A percentile compares a stretch with the other conserved stretches of the same genome.
These are phyloP conservation scores for Notodonta ziczac DNA, from an alignment of 2,888 invertebrate genomes.

Conservation along the genomic window DNA sequence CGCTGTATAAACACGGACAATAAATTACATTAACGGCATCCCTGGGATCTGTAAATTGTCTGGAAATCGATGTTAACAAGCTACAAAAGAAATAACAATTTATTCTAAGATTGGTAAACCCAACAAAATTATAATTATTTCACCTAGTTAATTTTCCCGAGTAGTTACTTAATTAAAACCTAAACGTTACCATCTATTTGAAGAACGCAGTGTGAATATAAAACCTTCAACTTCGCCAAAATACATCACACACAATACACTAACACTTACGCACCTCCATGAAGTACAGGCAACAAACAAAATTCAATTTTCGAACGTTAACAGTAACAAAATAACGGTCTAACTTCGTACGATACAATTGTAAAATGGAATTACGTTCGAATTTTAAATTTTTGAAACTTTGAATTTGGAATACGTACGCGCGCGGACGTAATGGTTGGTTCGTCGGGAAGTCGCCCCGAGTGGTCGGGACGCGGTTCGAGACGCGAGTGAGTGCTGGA, in stretches of 20 bases:
- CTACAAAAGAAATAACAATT: too few species aligned
- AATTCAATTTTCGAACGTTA: conserved; percentile 18
- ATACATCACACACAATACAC: conserved; percentile 42
- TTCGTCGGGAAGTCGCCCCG: conserved; percentile 63
- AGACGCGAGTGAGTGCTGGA: conserved; percentile 65
- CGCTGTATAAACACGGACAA: neutral
- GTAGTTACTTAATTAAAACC: neutral
- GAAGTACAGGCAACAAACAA: conserved; percentile 19
- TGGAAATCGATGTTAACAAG: neutral
- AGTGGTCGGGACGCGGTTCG: conserved; percentile 67
- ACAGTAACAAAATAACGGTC: conserved; percentile 2
- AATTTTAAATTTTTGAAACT: conserved; percentile 33
- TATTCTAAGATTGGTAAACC: neutral
- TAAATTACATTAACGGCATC: neutral
- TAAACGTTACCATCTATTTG: neutral
- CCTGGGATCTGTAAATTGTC: neutral
- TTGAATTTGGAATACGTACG: conserved; percentile 64
- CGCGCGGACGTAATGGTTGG: conserved; percentile 63
- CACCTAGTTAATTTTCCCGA: neutral
- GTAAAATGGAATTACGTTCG: conserved; percentile 6
- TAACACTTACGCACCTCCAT: conserved; percentile 37
- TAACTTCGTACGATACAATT: neutral
- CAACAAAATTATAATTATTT: neutral
- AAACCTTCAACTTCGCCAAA: conserved; percentile 38
- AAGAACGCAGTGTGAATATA: conserved; percentile 23